These are phyloP conservation scores for Sebastes melanostomus DNA, from an alignment of 2,797 vertebrate genomes.

Conservation along the genomic window DNA sequence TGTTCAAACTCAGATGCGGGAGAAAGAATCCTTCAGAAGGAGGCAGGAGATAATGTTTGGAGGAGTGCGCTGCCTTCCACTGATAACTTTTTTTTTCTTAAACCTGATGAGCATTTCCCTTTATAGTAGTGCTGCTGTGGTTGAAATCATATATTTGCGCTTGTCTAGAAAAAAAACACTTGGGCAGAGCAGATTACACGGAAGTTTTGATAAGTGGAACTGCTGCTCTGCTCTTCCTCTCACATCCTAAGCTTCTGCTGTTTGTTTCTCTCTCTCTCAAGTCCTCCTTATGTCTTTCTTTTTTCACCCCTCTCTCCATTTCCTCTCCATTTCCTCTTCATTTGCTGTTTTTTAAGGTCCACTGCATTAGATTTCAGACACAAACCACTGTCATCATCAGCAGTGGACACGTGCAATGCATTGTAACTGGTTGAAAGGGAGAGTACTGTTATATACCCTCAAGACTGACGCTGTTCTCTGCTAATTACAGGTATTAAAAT, in stretches of 20 bases:
- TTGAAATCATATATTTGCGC: slow-evolving; percentile 60
- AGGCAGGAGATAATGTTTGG: slow-evolving; percentile 63
- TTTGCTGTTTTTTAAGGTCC: slow-evolving; percentile 28
- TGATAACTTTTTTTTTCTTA: slow-evolving; percentile 52
- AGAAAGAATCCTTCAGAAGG: slow-evolving; percentile 42
- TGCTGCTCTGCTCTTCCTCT: slow-evolving; percentile 27
- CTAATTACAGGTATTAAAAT: slow-evolving; percentile 2
- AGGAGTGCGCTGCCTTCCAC: slow-evolving; percentile 46
- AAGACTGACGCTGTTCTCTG: background rate
- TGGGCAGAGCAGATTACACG: slow-evolving; percentile 22
- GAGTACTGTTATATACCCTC: background rate
- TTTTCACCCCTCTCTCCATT: background rate
- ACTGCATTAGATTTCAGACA: slow-evolving; percentile 38
- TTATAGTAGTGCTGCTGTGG: slow-evolving; percentile 39
- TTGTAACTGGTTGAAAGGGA: slow-evolving; percentile 11
- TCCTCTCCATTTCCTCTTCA: background rate
- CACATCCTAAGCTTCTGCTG: background rate
- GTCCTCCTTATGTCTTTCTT: background rate
- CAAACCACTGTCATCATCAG: slow-evolving; percentile 12
- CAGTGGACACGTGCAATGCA: slow-evolving; percentile 1
- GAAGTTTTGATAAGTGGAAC: slow-evolving; percentile 39
- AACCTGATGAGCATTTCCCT: slow-evolving; percentile 61
- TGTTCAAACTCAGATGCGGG: slow-evolving; percentile 41
- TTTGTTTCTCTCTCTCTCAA: slow-evolving; percentile 10
- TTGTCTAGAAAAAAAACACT: slow-evolving; percentile 22